Conservation (phyloP, 1,140 invertebrate species). For the Bicyclus anynana region DNA sequence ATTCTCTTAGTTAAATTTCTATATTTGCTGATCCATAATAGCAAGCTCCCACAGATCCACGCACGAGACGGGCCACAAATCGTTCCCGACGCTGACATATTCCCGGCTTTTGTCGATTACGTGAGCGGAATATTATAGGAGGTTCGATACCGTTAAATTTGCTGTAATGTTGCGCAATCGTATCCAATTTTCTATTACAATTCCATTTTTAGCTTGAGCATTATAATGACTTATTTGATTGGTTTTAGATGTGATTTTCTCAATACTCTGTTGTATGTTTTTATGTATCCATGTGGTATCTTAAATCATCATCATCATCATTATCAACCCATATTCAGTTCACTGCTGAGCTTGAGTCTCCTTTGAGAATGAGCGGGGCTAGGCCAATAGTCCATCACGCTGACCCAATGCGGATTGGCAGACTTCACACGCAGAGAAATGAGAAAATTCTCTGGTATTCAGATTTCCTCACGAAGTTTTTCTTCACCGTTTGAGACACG, state of each 20-base stretch:
- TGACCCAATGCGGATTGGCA: too few species aligned
- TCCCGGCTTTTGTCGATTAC: conserved; percentile 30
- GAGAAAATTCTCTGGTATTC: too few species aligned
- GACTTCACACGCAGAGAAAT: too few species aligned
- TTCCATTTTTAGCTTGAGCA: not conserved
- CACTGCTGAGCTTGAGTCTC: too few species aligned
- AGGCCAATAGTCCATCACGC: too few species aligned
- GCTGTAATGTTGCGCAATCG: conserved; percentile 20
- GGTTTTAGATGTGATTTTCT: not conserved
- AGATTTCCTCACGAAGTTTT: too few species aligned
- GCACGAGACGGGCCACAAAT: conserved; percentile 31
- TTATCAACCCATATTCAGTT: too few species aligned
- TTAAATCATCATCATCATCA: too few species aligned
- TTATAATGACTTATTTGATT: not conserved
- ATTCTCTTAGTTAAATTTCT: conserved; percentile 18
- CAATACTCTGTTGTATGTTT: too few species aligned
- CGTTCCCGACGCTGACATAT: conserved; percentile 27
- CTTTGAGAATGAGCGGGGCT: too few species aligned
- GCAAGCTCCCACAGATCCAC: conserved; percentile 13
- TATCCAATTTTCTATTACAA: conserved; percentile 13
- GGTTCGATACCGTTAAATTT: conserved; percentile 24
- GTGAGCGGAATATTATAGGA: conserved; percentile 26
- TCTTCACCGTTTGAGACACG: too few species aligned
- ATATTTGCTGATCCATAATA: conserved; percentile 22
- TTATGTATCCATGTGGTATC: too few species aligned